A percentile compares a stretch with the other conserved stretches of the same genome.
phyloP scores from a whole-genome alignment of 1,140 invertebrate species.

The Brachionus calyciflorus region DNA sequence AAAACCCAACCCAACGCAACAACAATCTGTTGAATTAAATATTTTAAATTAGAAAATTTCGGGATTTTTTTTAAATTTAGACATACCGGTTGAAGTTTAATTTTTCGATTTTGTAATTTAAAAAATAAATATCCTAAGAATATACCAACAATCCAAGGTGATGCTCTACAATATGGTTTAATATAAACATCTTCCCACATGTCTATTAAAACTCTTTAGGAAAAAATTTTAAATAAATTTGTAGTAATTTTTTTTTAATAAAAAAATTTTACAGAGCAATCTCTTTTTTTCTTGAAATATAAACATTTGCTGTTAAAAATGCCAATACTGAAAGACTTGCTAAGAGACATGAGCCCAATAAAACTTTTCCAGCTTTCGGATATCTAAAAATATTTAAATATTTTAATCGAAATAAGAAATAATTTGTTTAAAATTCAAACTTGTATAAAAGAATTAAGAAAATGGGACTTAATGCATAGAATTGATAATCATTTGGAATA shows the following conservation, averaged over 20 bases:
- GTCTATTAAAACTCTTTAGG: conserved; percentile 47
- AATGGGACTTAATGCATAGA: conserved; percentile 62
- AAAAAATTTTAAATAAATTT: not conserved
- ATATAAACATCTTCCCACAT: conserved; percentile 74
- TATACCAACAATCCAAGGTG: conserved; percentile 63
- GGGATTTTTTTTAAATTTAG: not conserved
- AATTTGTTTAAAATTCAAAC: too few species aligned
- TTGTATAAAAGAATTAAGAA: conserved; percentile 48
- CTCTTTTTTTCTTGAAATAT: conserved; percentile 20
- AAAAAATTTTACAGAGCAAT: conserved; percentile 4
- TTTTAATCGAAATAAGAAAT: not conserved
- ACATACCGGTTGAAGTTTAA: not conserved
- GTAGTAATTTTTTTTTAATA: conserved; percentile 21
- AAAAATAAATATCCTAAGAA: conserved; percentile 57
- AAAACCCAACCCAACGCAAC: conserved; percentile 14
- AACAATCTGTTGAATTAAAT: not conserved
- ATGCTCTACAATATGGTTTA: conserved; percentile 63
- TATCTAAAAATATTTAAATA: not conserved
- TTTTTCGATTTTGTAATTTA: conserved; percentile 1
- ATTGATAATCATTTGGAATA: conserved; percentile 76
- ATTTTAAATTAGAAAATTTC: not conserved
- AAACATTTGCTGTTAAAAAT: conserved; percentile 43
- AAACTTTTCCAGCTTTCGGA: conserved; percentile 22
- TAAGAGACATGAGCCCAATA: not conserved
- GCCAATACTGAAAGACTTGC: conserved; percentile 39